These are phyloP conservation scores for Meteorus sp. DNA, from an alignment of 1,140 invertebrate species.

Conservation along the genomic window DNA sequence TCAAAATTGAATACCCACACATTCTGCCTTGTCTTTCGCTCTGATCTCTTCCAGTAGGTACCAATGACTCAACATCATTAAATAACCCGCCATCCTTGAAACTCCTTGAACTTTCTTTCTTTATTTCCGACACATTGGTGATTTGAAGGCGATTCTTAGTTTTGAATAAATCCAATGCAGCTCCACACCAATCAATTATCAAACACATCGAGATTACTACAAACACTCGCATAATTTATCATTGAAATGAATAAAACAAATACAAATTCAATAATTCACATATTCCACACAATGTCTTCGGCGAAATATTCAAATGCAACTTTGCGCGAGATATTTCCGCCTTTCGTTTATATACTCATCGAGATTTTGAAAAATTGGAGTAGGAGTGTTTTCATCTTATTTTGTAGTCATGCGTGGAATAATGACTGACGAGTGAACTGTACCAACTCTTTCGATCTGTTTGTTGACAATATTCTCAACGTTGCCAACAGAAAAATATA, in stretches of 20 bases:
- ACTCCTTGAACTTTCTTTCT: neutral
- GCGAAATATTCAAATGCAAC: neutral
- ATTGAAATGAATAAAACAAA: no score
- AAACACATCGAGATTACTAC: neutral
- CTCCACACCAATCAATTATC: neutral
- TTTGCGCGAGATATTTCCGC: neutral
- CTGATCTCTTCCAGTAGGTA: slow-evolving; percentile 27
- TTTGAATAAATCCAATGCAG: neutral
- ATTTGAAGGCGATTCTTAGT: neutral
- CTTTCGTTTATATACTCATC: slow-evolving; percentile 50
- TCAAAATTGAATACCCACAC: slow-evolving; percentile 8
- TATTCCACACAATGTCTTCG: neutral
- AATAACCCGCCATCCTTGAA: slow-evolving; percentile 36
- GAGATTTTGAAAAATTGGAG: slow-evolving; percentile 35
- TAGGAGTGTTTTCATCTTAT: slow-evolving; percentile 45
- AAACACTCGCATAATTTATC: neutral
- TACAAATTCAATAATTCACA: no score
- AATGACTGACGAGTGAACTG: no score
- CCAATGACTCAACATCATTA: slow-evolving; percentile 31
- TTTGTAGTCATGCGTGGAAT: slow-evolving; percentile 51
- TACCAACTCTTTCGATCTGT: neutral
- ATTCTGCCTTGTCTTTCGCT: slow-evolving; percentile 25
- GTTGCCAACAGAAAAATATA: neutral
- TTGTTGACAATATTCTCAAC: neutral
- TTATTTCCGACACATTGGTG: neutral